Conservation (phyloP, 37 sponge, comb jelly and placozoan species). For the Petrosia ficiformis region DNA sequence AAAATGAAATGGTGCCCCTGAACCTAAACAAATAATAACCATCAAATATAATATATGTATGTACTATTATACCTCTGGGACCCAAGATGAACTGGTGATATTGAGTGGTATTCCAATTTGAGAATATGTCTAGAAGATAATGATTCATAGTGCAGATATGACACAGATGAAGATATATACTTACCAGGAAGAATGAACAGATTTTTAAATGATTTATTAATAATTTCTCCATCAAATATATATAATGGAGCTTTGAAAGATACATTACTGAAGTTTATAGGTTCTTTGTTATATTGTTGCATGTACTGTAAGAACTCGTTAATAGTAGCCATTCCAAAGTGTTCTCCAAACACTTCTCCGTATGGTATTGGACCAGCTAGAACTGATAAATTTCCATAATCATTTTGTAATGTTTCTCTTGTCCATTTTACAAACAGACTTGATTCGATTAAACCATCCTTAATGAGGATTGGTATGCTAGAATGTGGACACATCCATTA, state of each 20-base stretch:
- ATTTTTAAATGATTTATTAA: constrained; percentile 9
- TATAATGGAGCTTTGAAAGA: constrained; percentile 22
- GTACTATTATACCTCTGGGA: constrained; percentile 15
- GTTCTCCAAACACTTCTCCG: constrained; percentile 47
- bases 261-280: background rate
- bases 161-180: background rate
- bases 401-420: background rate
- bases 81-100: constrained; percentile 43
- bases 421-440: background rate
- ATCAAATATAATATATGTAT: background rate
- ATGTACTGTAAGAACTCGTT: constrained; percentile 33
- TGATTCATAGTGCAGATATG: too few relatives aligned
- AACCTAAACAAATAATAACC: constrained; percentile 17
- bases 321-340: constrained; percentile 21
- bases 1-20: constrained; percentile 55
- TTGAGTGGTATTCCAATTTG: background rate
- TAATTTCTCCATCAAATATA: constrained; percentile 34
- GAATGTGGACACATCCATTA: background rate
- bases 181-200: background rate
- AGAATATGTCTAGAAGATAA: too few relatives aligned
- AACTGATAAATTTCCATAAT: constrained; percentile 5
- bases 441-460: constrained; percentile 4
- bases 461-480: constrained; percentile 29
- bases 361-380: constrained; percentile 45
- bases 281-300: constrained; percentile 6